Evolutionary conservation across 1,140 invertebrate species (phyloP).

Genomic region (Calosoma granatense): DNA sequence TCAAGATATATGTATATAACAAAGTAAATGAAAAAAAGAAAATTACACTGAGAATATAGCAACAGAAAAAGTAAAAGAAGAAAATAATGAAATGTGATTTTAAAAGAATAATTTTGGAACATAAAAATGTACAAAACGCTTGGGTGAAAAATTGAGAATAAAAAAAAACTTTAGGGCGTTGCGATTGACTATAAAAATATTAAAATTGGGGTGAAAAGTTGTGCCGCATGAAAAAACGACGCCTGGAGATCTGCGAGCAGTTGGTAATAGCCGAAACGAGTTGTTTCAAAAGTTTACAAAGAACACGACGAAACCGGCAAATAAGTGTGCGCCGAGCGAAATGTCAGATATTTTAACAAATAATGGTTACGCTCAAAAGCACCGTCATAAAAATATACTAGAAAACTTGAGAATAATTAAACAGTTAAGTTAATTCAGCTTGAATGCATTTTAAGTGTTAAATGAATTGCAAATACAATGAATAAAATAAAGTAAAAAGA

Average conservation of each 20-base stretch:
- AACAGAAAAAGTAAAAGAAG: not conserved
- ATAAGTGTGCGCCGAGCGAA: not conserved
- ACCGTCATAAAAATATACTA: too few relatives aligned
- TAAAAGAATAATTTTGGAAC: not conserved
- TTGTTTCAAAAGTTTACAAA: not conserved
- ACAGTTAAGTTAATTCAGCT: too few relatives aligned
- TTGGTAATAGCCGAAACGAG: not conserved
- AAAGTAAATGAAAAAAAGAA: not conserved
- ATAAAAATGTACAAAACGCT: constrained; percentile 1
- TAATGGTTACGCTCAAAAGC: not conserved
- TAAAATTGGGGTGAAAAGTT: constrained; percentile 2
- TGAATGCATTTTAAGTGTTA: too few relatives aligned
- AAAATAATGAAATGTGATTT: not conserved
- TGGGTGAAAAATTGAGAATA: not conserved
- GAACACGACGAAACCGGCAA: not conserved
- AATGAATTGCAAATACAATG: too few relatives aligned
- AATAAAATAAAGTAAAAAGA: too few relatives aligned
- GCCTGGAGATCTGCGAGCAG: not conserved
- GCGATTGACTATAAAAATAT: constrained; percentile 9
- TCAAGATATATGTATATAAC: too few relatives aligned
- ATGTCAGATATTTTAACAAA: not conserved
- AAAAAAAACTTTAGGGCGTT: constrained; percentile 7
- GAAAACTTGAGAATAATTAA: too few relatives aligned
- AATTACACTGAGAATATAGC: not conserved
- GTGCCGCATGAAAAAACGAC: not conserved